phyloP scores from a whole-genome alignment of 1,140 invertebrate species.

The Rhizoglyphus robini region DNA sequence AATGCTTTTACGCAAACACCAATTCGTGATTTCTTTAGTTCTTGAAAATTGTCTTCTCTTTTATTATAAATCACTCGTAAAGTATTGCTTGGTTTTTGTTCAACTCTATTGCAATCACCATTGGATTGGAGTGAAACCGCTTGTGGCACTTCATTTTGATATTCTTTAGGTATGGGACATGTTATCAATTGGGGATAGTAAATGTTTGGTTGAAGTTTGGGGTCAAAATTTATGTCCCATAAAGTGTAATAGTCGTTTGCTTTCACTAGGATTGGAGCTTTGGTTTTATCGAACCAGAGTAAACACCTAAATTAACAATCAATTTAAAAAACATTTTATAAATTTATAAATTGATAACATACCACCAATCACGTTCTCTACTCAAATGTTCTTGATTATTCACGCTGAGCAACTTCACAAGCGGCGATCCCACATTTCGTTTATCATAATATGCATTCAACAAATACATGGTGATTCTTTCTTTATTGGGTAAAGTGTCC shows the following conservation, averaged over 20 bases:
- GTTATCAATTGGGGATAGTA: slow-evolving; percentile 79
- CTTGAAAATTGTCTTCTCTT: too few relatives aligned
- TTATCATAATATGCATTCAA: slow-evolving; percentile 77
- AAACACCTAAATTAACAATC: slow-evolving; percentile 49
- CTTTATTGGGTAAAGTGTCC: too few relatives aligned
- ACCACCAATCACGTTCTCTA: slow-evolving; percentile 42
- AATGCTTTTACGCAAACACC: slow-evolving; percentile 17
- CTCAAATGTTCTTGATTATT: slow-evolving; percentile 69
- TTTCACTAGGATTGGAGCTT: slow-evolving; percentile 59
- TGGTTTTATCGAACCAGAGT: slow-evolving; percentile 72
- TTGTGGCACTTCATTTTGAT: slow-evolving; percentile 45
- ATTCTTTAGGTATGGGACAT: slow-evolving; percentile 52
- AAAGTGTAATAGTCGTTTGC: slow-evolving; percentile 61
- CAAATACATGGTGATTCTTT: too few relatives aligned
- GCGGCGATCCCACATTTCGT: slow-evolving; percentile 51
- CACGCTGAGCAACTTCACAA: slow-evolving; percentile 72
- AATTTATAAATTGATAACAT: neutral
- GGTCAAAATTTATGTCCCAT: slow-evolving; percentile 76
- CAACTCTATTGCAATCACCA: slow-evolving; percentile 40
- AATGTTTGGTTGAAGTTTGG: slow-evolving; percentile 75
- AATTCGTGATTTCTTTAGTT: neutral
- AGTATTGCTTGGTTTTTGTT: slow-evolving; percentile 78
- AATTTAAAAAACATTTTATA: too few relatives aligned
- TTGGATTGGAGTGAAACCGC: slow-evolving; percentile 48
- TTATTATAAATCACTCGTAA: slow-evolving; percentile 63